phyloP scores from a whole-genome alignment of 2,113 vertebrate species.

The Pomatorhinus ruficollis region DNA sequence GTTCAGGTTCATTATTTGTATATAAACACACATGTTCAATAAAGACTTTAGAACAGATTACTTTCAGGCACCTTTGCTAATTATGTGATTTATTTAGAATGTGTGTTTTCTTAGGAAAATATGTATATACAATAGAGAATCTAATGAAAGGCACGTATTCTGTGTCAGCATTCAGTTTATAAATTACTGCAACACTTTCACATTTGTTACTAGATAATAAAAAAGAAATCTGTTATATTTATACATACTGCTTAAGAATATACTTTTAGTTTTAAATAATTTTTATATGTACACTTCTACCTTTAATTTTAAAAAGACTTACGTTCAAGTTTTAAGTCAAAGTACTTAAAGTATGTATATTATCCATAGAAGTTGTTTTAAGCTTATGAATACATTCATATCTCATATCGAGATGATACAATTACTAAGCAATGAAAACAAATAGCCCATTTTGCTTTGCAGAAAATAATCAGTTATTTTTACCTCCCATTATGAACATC shows the following conservation, averaged over 20 bases:
- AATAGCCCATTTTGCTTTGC: constrained; percentile 57
- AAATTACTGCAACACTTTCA: constrained; percentile 81
- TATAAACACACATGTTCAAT: constrained; percentile 64
- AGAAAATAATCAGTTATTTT: constrained; percentile 47
- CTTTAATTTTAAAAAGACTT: constrained; percentile 81
- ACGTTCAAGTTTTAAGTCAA: constrained; percentile 77
- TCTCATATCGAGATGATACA: constrained; percentile 78
- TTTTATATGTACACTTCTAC: constrained; percentile 82
- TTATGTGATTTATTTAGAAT: constrained; percentile 63
- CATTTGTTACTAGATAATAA: constrained; percentile 85
- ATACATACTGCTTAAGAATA: constrained; percentile 84
- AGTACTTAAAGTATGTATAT: constrained; percentile 85
- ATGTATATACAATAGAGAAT: constrained; percentile 55
- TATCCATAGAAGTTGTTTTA: constrained; percentile 82
- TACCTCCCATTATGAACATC: constrained; percentile 39
- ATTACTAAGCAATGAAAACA: constrained; percentile 63
- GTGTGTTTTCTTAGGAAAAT: constrained; percentile 69
- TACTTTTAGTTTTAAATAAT: constrained; percentile 84
- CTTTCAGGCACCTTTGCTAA: constrained; percentile 52
- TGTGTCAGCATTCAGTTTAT: constrained; percentile 65
- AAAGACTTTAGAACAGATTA: constrained; percentile 54
- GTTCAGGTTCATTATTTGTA: constrained; percentile 67
- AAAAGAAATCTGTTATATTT: constrained; percentile 84
- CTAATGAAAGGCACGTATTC: constrained; percentile 42
- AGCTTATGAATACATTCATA: constrained; percentile 74